A percentile compares a stretch with the other conserved stretches of the same genome.
Evolutionary conservation across 2,113 vertebrate genomes (phyloP).

Genomic region (Cromileptes altivelis): DNA sequence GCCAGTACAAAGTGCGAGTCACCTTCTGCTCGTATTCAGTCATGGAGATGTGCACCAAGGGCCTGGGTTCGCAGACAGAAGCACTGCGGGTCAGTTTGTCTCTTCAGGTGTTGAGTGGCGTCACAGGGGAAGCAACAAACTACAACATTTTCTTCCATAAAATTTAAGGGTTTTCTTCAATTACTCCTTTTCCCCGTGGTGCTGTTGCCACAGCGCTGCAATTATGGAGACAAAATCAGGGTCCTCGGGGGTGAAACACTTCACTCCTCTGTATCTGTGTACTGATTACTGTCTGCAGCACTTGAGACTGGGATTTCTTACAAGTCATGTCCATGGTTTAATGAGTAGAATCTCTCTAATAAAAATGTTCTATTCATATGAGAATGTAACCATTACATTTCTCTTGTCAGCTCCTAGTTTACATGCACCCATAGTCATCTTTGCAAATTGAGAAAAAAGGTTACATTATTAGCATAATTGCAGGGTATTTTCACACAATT

Average conservation of each 20-base stretch:
- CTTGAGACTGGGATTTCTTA: background rate
- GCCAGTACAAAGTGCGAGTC: slow-evolving; percentile 95
- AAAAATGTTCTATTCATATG: background rate
- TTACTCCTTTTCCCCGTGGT: slow-evolving; percentile 15
- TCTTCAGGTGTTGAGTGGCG: background rate
- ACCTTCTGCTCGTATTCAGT: slow-evolving; percentile 98
- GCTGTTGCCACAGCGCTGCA: background rate
- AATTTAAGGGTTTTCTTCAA: background rate
- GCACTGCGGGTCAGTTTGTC: slow-evolving; percentile 88
- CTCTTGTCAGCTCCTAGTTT: background rate
- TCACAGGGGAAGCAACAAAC: background rate
- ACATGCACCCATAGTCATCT: background rate
- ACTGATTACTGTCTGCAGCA: slow-evolving; percentile 30
- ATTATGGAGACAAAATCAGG: slow-evolving; percentile 26
- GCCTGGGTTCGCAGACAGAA: slow-evolving; percentile 92
- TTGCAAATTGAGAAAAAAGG: background rate
- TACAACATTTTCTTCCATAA: background rate
- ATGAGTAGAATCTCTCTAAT: slow-evolving; percentile 1
- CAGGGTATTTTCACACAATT: background rate
- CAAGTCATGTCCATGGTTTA: slow-evolving; percentile 17
- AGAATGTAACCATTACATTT: background rate
- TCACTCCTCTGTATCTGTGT: background rate
- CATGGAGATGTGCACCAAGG: slow-evolving; percentile 98
- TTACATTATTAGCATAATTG: background rate
- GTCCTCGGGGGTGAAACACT: slow-evolving; percentile 8